Conservation (phyloP, 2,797 vertebrate species). For the Mormyrops boulengeri region DNA sequence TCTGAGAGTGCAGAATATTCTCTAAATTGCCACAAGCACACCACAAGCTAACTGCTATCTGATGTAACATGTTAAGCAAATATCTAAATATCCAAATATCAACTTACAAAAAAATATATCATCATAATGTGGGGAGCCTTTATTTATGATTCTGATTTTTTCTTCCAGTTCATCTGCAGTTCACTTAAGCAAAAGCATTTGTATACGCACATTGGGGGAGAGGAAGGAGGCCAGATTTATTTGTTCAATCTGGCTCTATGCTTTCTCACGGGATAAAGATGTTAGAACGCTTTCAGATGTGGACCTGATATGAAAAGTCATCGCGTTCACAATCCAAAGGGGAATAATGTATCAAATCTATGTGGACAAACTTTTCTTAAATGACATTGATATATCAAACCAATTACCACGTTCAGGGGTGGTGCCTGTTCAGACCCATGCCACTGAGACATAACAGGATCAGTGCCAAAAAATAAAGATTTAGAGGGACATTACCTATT, state of each 20-base stretch:
- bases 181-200: conserved; percentile 44
- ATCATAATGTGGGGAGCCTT: conserved; percentile 54
- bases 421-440: conserved; percentile 38
- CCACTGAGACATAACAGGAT: conserved; percentile 33
- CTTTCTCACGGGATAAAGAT: conserved; percentile 12
- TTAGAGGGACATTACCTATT: conserved; percentile 12
- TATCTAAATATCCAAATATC: conserved; percentile 30
- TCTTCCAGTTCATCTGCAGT: conserved; percentile 59
- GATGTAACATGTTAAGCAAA: conserved; percentile 66
- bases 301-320: conserved; percentile 2
- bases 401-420: conserved; percentile 38
- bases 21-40: conserved; percentile 48
- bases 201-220: neutral
- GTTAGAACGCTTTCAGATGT: conserved; percentile 15
- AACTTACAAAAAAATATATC: conserved; percentile 35
- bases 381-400: conserved; percentile 39
- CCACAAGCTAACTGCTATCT: conserved; percentile 43
- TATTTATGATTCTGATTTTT: conserved; percentile 55
- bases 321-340: neutral
- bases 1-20: conserved; percentile 19
- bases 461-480: conserved; percentile 18
- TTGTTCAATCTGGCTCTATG: conserved; percentile 20
- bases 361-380: conserved; percentile 21
- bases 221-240: conserved; percentile 10
- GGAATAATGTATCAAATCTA: conserved; percentile 23